Base-by-base conservation (phyloP, 2,113 vertebrate genomes). In the Cricetomys ansorgei region DNA sequence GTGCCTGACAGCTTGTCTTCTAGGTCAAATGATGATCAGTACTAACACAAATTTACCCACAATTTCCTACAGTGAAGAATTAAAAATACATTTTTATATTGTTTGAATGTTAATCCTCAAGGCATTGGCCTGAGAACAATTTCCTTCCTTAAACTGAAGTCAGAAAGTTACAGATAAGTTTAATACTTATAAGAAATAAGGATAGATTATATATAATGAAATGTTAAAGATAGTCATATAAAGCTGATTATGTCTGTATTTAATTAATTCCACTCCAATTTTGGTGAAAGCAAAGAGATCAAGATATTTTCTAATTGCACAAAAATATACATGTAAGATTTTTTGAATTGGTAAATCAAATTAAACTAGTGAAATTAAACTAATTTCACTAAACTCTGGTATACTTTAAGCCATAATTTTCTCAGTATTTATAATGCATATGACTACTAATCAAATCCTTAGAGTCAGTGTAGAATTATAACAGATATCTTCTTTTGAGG, bases 251-350 rank as follows among this genome's bases (percentile, higher is more conserved):
- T 80, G 64, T 89, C 96, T 16, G 70, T 53, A 79, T 3, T 94
- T 89, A 81, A 81, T 83, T 79, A 11, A 86, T 62, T 93, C 91
- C 40, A 96, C 81, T 17, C 1, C 65, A 94, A 83, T 94, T 94
- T 94, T 88, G 27, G 13, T 90, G 72, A 87, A 83, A 23, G 9
- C 12, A 95, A 89, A 81, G 50, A 88, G 93, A 57, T 19, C 0
- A 87, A 85, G 3, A 64, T 69, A 10, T 62, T 76, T 93, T 92
- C 19, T 76, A 81, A 81, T 90, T 77, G 85, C 7, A 86, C 62
- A 93, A 96, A 85, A 94, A 40, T 85, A 31, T 10, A 34, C 69
- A 19, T 91, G 2, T 62, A 59, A 91, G 34, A 85, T 48, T 1
- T 1, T 89, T 95, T 94, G n/a, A n/a, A 31, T 72, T 70, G 76